Evolutionary conservation across 1,140 invertebrate genomes (phyloP).

Genomic region (Heterodera schachtii): DNA sequence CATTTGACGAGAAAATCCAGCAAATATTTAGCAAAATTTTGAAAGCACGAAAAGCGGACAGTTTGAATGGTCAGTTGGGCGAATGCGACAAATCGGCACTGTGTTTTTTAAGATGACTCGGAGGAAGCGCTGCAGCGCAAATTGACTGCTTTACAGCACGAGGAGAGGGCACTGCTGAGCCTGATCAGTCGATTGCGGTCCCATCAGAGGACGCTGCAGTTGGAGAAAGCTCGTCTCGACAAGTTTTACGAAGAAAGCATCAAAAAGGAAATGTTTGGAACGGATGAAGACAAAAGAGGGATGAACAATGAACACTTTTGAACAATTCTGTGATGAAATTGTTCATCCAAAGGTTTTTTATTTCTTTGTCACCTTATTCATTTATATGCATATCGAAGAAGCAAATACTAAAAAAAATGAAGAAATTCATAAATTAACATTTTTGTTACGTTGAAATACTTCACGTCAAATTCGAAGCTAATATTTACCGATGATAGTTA

Average conservation of each 20-base stretch:
- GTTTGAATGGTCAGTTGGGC: not conserved
- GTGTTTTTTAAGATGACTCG: not conserved
- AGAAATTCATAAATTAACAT: too few relatives aligned
- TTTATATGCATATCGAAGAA: too few relatives aligned
- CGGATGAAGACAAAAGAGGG: not conserved
- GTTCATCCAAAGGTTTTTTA: not conserved
- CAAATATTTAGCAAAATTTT: not conserved
- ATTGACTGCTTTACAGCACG: conserved; percentile 11
- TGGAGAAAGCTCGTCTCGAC: conserved; percentile 5
- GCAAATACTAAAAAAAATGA: too few relatives aligned
- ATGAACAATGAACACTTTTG: not conserved
- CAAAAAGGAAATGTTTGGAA: not conserved
- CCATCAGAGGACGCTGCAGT: conserved; percentile 18
- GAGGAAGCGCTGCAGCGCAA: conserved; percentile 11
- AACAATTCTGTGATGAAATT: not conserved
- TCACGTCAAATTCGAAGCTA: too few relatives aligned
- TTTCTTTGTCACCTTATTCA: too few relatives aligned
- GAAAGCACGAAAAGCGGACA: not conserved
- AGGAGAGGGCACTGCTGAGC: conserved; percentile 10
- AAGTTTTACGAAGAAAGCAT: conserved; percentile 19
- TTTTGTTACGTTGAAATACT: too few relatives aligned
- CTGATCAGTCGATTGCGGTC: conserved; percentile 11
- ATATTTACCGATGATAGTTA: too few relatives aligned
- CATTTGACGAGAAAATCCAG: too few relatives aligned
- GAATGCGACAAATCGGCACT: too few relatives aligned